A percentile compares a stretch with the other conserved stretches of the same genome.
Evolutionary conservation across 53 echinoderm and acorn worm genomes (phyloP).

Genomic region (Stichopus horrens): DNA sequence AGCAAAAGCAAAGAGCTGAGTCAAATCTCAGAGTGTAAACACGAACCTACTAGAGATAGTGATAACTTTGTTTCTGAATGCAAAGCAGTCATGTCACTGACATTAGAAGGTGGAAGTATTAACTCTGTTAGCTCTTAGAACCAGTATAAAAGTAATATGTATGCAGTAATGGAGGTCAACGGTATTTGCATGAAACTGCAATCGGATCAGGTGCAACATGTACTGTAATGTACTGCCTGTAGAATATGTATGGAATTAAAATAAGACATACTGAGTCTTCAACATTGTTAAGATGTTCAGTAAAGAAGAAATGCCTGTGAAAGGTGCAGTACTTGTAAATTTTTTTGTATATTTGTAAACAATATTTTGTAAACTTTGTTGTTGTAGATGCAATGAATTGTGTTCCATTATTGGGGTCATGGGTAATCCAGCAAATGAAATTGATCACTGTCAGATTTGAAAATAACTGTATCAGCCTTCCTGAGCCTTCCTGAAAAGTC

Average conservation of each 20-base stretch:
- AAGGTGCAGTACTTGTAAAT: conserved; percentile 13
- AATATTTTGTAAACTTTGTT: not conserved
- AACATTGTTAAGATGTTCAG: conserved; percentile 22
- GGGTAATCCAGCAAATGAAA: not conserved
- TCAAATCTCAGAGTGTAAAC: no score
- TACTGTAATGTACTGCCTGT: conserved; percentile 59
- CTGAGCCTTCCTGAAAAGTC: not conserved
- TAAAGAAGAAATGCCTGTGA: not conserved
- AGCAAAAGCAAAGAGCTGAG: no score
- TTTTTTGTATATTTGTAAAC: no score
- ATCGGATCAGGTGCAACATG: conserved; percentile 60
- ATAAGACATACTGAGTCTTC: conserved; percentile 8
- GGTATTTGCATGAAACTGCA: conserved; percentile 4
- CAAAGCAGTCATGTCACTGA: no score
- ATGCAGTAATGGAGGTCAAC: conserved; percentile 35
- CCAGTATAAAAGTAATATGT: conserved; percentile 27
- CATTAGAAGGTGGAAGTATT: no score
- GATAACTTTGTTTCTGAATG: no score
- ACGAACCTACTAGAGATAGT: no score
- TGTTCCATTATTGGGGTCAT: not conserved
- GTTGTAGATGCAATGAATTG: not conserved
- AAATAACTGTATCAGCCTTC: not conserved
- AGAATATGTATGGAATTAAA: conserved; percentile 29
- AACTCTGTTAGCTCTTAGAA: no score
- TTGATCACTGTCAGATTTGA: not conserved